Evolutionary conservation across 2,888 invertebrate genomes (phyloP).

Genomic region (Hermodice carunculata): DNA sequence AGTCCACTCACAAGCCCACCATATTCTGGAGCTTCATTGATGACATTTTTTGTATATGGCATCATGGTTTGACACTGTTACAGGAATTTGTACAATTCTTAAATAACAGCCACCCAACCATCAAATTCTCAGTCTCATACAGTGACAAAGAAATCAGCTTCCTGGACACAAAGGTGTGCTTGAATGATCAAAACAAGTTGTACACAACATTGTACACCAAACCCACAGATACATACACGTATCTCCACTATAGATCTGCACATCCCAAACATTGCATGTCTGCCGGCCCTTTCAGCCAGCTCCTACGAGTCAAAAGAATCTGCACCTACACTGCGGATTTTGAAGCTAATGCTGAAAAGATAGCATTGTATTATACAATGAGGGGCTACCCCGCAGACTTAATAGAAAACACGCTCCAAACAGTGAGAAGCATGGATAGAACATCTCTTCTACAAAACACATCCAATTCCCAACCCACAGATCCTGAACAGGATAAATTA

Average conservation of each 20-base stretch:
- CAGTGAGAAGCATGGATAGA: no score
- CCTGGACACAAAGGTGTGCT: background rate
- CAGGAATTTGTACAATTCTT: background rate
- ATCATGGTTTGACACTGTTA: background rate
- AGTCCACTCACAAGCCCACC: background rate
- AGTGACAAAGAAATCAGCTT: background rate
- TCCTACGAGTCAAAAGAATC: conserved; percentile 1
- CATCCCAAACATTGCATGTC: background rate
- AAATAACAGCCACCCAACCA: background rate
- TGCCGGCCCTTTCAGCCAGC: background rate
- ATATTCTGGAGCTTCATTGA: background rate
- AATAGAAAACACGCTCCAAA: no score
- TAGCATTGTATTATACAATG: no score
- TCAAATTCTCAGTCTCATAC: background rate
- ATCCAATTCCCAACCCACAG: no score
- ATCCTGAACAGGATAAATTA: no score
- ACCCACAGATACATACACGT: background rate
- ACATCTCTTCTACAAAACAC: no score
- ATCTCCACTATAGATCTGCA: background rate
- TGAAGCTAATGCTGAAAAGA: no score
- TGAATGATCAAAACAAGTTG: background rate
- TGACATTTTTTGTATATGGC: background rate
- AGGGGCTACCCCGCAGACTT: no score
- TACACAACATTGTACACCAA: background rate
- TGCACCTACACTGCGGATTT: background rate